Evolutionary conservation across 2,113 vertebrate genomes (phyloP), one percentile per base, ranked within the genome.

Genomic region (Pavo muticus): DNA sequence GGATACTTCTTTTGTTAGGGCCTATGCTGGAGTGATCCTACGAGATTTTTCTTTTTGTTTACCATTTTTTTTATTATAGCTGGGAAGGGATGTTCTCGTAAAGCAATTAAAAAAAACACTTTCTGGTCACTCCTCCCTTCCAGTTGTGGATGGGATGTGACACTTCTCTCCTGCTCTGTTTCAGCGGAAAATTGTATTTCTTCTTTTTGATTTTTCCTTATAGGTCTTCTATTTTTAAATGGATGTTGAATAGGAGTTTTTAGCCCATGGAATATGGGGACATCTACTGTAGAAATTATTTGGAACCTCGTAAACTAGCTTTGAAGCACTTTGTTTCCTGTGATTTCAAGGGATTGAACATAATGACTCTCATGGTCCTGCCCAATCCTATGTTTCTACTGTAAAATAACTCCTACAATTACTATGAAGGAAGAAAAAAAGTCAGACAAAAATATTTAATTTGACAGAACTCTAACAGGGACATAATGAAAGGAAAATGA

Each of bases 1-100:
- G 2, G 2, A 3, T 16, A 27, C 67, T 80, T 92, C 8, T 72
- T 76, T 40, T 1, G 0, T 10, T 84, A 14, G 1, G 21, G n/a
- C 24, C 21, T 56, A 11, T 25, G 40, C 32, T 65, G 8, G 5
- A 75, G 1, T 25, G 29, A 61, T 50, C 14, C 29, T 57, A 65
- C 30, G 3, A 61, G 8, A 44, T 85, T 90, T 79, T 7, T 11
- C 42, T 35, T 67, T 67, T 39, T 60, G 17, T 18, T 44, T 68
- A 42, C 5, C 11, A 54, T 32, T 4, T 67, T 29, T 3, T 67
- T 95, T 82, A 1, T 8, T 84, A 59, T 1, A 1, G 1, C 15
- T 70, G 27, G 6, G 2, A 70, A 6, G 27, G 50, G 50, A 52
- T 25, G 24, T 52, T 52, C 25, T 52, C 15, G 25, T 52, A 52